Percentiles rank a stretch among this genome's conserved stretches.
Conservation (phyloP, 1,140 invertebrate species). For the Dolichoris vasculosae region DNA sequence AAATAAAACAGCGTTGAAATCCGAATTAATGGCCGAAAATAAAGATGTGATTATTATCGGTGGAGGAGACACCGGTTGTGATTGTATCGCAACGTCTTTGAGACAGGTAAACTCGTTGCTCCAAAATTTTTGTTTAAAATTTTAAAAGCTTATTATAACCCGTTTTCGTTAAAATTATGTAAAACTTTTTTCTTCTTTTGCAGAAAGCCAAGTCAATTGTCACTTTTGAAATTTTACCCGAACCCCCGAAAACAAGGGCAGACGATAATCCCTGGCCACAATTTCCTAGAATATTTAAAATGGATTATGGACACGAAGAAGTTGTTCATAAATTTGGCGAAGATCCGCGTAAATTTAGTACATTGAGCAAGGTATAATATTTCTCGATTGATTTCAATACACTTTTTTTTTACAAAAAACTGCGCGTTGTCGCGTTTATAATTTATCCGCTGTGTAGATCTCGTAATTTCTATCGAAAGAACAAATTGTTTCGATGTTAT, state of each 20-base stretch:
- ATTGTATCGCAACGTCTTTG: conserved; percentile 98
- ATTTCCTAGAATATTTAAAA: conserved; percentile 95
- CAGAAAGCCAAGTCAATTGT: conserved; percentile 96
- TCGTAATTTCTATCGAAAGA: too few species aligned
- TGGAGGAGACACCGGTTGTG: conserved; percentile 99
- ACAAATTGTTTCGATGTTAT: too few species aligned
- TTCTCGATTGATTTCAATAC: not conserved
- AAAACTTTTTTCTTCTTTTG: conserved; percentile 31
- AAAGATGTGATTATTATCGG: conserved; percentile 98
- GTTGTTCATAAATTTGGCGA: conserved; percentile 89
- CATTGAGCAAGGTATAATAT: conserved; percentile 85
- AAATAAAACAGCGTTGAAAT: conserved; percentile 63
- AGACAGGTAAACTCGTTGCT: conserved; percentile 79
- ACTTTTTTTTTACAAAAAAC: not conserved
- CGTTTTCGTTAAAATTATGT: not conserved
- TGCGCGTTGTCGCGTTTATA: too few species aligned
- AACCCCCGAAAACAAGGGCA: conserved; percentile 86
- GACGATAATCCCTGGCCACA: conserved; percentile 98
- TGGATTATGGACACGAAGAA: conserved; percentile 99
- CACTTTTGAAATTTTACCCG: conserved; percentile 97
- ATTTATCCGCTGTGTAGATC: too few species aligned
- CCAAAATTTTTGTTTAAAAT: not conserved
- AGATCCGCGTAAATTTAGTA: conserved; percentile 95
- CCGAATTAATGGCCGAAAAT: conserved; percentile 87
- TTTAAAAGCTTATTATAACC: not conserved